Percentiles rank a stretch among this genome's conserved stretches.
These are phyloP conservation scores for Ischnus inquisitorius DNA, from an alignment of 2,888 invertebrate genomes.

Conservation along the genomic window DNA sequence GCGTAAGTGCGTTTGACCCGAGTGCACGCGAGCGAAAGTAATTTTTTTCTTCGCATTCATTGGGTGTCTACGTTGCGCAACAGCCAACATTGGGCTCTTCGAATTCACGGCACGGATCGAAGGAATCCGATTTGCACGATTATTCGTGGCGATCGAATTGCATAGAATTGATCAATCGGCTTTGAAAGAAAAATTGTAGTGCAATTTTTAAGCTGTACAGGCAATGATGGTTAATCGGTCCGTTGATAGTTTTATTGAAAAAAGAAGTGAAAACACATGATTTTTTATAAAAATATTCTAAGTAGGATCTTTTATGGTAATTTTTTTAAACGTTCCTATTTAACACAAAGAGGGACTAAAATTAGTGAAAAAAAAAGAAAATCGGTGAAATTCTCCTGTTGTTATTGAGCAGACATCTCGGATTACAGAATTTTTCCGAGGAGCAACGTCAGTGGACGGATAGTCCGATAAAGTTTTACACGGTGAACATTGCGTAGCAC, in stretches of 20 bases:
- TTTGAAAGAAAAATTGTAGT: not conserved
- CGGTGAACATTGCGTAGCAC: slow-evolving; percentile 35
- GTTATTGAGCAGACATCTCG: not conserved
- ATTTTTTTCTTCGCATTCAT: slow-evolving; percentile 38
- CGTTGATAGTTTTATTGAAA: too few relatives aligned
- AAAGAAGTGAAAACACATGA: too few relatives aligned
- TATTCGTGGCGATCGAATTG: slow-evolving; percentile 15
- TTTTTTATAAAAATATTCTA: too few relatives aligned
- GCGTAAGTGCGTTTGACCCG: slow-evolving; percentile 51
- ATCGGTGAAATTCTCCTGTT: not conserved
- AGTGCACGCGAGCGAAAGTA: slow-evolving; percentile 58
- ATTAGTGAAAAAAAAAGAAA: too few relatives aligned
- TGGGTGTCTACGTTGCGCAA: not conserved
- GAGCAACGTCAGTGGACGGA: not conserved
- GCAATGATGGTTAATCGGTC: too few relatives aligned
- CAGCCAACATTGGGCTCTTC: slow-evolving; percentile 29
- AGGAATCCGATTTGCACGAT: slow-evolving; percentile 45
- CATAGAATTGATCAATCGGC: not conserved
- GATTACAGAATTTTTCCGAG: not conserved
- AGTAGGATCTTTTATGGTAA: too few relatives aligned
- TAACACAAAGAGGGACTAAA: too few relatives aligned
- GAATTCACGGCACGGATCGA: slow-evolving; percentile 26
- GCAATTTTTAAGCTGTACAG: too few relatives aligned
- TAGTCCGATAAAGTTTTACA: not conserved
- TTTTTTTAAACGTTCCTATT: too few relatives aligned